These are phyloP conservation scores for Plutomurus gul DNA, from an alignment of 1,140 invertebrate species.

Conservation along the genomic window DNA sequence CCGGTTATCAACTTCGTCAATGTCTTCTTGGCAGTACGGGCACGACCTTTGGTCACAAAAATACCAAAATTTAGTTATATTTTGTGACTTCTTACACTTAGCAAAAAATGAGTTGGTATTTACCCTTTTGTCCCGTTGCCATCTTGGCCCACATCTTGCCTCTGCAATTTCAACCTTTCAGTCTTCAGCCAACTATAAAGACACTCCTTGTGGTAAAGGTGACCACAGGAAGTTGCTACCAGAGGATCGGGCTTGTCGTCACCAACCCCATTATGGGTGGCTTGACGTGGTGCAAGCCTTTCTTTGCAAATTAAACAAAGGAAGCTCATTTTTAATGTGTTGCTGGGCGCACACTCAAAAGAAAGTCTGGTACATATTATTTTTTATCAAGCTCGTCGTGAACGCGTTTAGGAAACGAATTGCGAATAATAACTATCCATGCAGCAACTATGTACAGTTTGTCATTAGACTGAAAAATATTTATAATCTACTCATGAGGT, in stretches of 20 bases:
- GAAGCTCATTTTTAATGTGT: background rate
- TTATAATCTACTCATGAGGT: no score
- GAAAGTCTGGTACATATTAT: no score
- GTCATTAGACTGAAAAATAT: no score
- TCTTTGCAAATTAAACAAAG: slow-evolving; percentile 41
- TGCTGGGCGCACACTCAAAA: no score
- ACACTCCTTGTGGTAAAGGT: slow-evolving; percentile 32
- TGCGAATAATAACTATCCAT: no score
- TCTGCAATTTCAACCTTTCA: slow-evolving; percentile 18
- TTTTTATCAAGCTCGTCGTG: no score
- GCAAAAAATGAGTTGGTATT: no score
- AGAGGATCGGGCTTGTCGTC: background rate
- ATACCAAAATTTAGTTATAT: no score
- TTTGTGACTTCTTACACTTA: no score
- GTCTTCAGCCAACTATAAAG: slow-evolving; percentile 30
- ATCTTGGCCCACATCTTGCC: background rate
- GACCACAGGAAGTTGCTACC: slow-evolving; percentile 26
- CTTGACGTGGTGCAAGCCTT: background rate
- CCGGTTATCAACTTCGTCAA: background rate
- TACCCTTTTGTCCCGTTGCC: no score
- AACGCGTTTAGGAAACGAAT: no score
- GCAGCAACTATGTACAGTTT: no score
- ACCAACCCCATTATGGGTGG: background rate
- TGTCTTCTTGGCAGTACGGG: slow-evolving; percentile 33
- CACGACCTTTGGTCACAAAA: background rate